These are phyloP conservation scores for Drosophila subpulchrella DNA, from an alignment of 1,140 invertebrate species.

Conservation along the genomic window DNA sequence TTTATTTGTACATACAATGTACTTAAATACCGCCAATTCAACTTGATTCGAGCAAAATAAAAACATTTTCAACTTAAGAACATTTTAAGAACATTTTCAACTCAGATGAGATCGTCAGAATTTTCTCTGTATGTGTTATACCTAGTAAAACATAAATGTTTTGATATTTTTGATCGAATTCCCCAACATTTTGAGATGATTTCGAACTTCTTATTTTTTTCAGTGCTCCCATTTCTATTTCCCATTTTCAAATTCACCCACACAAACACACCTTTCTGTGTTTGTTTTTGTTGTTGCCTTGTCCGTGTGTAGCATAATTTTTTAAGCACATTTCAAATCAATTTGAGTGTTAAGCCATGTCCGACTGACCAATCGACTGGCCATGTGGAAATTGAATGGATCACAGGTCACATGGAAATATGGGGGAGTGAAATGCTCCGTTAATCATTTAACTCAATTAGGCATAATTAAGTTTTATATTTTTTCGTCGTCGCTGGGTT, in stretches of 20 bases:
- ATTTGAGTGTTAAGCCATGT: constrained; percentile 62
- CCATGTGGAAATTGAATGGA: constrained; percentile 61
- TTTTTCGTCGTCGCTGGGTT: not conserved
- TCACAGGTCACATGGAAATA: constrained; percentile 45
- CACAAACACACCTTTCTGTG: not conserved
- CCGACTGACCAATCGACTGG: constrained; percentile 54
- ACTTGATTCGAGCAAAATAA: too few species aligned
- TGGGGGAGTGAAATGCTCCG: constrained; percentile 17
- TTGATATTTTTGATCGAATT: too few species aligned
- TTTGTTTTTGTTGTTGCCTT: constrained; percentile 2
- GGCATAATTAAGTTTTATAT: constrained; percentile 38
- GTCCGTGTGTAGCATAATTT: constrained; percentile 46
- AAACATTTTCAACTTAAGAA: too few species aligned
- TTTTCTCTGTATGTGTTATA: too few species aligned
- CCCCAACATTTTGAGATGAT: too few species aligned
- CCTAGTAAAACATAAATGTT: too few species aligned
- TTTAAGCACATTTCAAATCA: constrained; percentile 72
- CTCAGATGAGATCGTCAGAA: too few species aligned
- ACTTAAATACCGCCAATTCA: too few species aligned
- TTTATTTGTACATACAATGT: too few species aligned
- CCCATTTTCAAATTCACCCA: constrained; percentile 2
- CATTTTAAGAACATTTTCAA: too few species aligned
- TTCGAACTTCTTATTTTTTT: not conserved
- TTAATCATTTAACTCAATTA: constrained; percentile 57
- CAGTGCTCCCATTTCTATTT: constrained; percentile 20